These are phyloP conservation scores for Dinoponera quadriceps DNA, from an alignment of 1,140 invertebrate genomes.

Conservation along the genomic window DNA sequence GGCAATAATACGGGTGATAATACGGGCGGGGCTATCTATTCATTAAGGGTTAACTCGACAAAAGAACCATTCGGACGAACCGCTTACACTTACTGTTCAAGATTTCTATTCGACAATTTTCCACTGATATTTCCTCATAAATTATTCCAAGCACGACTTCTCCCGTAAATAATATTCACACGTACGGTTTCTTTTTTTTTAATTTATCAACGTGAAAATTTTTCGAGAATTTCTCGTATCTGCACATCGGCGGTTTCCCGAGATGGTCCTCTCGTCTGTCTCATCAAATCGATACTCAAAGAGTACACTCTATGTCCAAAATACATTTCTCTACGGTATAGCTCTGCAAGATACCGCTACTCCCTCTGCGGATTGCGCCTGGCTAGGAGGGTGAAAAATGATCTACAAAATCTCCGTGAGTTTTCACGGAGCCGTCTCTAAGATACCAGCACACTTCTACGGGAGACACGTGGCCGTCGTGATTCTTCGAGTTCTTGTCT, in stretches of 20 bases:
- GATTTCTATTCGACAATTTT: not conserved
- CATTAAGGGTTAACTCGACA: constrained; percentile 29
- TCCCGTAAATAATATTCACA: too few species aligned
- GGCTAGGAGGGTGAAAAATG: not conserved
- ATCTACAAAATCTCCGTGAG: constrained; percentile 30
- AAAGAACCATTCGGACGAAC: not conserved
- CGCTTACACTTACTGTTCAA: not conserved
- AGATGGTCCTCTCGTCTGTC: not conserved
- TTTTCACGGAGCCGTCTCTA: constrained; percentile 31
- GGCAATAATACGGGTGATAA: not conserved
- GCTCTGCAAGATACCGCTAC: constrained; percentile 59
- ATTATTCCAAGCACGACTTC: too few species aligned
- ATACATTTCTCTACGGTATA: constrained; percentile 51
- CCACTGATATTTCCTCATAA: too few species aligned
- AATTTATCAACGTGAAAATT: not conserved
- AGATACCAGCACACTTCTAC: not conserved
- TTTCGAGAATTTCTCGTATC: not conserved
- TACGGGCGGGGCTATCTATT: constrained; percentile 15
- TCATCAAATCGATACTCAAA: constrained; percentile 33
- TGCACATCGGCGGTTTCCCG: not conserved
- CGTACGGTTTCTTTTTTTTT: too few species aligned
- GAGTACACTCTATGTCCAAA: not conserved
- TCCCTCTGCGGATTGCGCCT: constrained; percentile 24
- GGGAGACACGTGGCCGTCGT: constrained; percentile 23
- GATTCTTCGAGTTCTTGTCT: not conserved